These are phyloP conservation scores for Hippoglossus stenolepis DNA, from an alignment of 2,113 vertebrate species.

Conservation along the genomic window DNA sequence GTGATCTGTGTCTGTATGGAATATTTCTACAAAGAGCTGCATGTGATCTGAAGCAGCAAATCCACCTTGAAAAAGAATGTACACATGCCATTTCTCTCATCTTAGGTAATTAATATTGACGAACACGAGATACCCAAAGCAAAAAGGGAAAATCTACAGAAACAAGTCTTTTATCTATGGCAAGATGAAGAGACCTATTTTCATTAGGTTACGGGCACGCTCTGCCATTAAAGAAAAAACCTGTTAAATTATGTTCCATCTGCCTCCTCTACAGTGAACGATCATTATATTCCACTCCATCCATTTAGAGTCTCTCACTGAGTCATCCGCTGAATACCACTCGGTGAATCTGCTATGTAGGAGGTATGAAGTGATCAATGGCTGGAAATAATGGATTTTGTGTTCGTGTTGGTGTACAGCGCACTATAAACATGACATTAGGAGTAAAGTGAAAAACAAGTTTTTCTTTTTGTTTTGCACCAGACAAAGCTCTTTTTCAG, in stretches of 20 bases:
- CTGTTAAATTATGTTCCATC: constrained; percentile 50
- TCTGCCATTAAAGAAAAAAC: constrained; percentile 8
- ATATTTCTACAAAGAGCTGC: constrained; percentile 1
- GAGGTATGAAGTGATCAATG: constrained; percentile 64
- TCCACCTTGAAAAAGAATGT: constrained; percentile 25
- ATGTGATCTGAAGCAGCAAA: not conserved
- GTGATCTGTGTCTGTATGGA: constrained; percentile 20
- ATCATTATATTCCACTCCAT: constrained; percentile 44
- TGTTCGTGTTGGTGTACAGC: constrained; percentile 19
- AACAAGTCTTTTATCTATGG: constrained; percentile 17
- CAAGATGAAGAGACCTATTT: constrained; percentile 26
- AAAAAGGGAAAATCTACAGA: constrained; percentile 16
- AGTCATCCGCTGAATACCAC: constrained; percentile 51
- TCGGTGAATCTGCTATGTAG: constrained; percentile 52
- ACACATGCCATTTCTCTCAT: constrained; percentile 29
- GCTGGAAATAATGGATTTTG: constrained; percentile 43
- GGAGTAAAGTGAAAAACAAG: constrained; percentile 1
- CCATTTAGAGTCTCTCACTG: constrained; percentile 56
- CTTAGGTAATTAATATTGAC: constrained; percentile 29
- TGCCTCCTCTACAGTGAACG: constrained; percentile 43
- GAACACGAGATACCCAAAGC: constrained; percentile 25
- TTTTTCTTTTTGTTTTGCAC: not conserved
- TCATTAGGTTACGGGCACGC: constrained; percentile 13
- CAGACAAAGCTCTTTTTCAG: not conserved
- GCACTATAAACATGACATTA: not conserved